Base-by-base conservation (phyloP, 2,888 invertebrate species). In the Limnephilus auricula region DNA sequence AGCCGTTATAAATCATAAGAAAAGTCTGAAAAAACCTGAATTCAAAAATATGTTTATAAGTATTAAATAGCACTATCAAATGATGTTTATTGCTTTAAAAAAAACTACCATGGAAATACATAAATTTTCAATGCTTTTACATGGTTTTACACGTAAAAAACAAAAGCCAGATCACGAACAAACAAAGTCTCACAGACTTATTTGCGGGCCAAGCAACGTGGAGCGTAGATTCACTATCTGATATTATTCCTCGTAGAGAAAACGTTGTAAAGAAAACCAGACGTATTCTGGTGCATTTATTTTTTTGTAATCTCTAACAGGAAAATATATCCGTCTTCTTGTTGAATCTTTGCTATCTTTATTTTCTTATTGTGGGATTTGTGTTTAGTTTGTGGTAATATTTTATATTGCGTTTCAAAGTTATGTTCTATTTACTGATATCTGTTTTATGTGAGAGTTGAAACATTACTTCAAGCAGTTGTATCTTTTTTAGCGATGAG, bases 311-410 rank as follows among this genome's bases (percentile, higher is more conserved):
- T 78, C 32, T 34, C 87, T 25, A 34, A 78, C 78, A 78, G 85
- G 78, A 88, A 88, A 88, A 88, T 88, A 87, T 87, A 88, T 88
- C 34, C 65, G 65, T 79, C 34, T 32, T 88, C 79, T 88, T 10
- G 34, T 78, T 65, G 79, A 78, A 34, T 88, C 65, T 88, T 79
- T 18, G 78, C 34, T 13, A 12, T 88, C 34, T 88, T 37, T 88
- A 87, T 87, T 65, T 87, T 32, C 87, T 87, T 78, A 78, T n/a
- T 78, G 87, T 34, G 5, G 32, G 32, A 87, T 87, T 50, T 65
- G 31, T 37, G 40, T 30, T 30, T 45, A 45, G 85, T 12, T 85
- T 40, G 40, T 82, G 25, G 31, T 10, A 18, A 25, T 82, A 82
- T 80, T 32, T 32, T 80, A 80, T 25, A n/a, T 65, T n/a, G n/a